Base-by-base conservation (phyloP, 2,113 vertebrate genomes). In the Emydura subglobosa region DNA sequence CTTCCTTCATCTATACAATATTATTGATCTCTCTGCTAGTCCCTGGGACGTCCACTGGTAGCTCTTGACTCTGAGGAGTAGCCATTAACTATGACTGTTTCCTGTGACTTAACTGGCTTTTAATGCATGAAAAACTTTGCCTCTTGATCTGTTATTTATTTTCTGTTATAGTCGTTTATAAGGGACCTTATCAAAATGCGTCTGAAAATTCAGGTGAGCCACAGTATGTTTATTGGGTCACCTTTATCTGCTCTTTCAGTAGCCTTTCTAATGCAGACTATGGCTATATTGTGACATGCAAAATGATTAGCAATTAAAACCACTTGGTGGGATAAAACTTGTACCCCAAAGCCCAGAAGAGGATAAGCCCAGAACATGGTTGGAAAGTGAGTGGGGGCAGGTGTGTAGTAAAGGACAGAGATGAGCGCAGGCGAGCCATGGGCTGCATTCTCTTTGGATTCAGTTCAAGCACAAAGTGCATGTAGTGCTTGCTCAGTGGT, bases 221-320 rank as follows among this genome's bases (percentile, higher is more conserved):
- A 83, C 61, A 72, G 55, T 14, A 25, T 65, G 24, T 22, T 91
- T 86, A 84, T 31, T 88, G 72, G 24, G 74, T 89, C 65, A 87
- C 57, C 47, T 42, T 88, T 85, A 82, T 91, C 85, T 90, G 55
- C 9, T 88, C 5, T 86, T 91, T 83, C 47, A 55, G 25, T 82
- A 6, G 34, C 84, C 82, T 65, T 92, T 79, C 47, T 82, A 51
- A 79, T 51, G 88, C 24, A 57, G 47, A 54, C 47, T 84, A 29
- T 85, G 95, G 47, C 85, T 79, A 1, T 88, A 83, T 79, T 59
- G 78, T 89, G 83, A 82, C 55, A 79, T 91, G 57, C 34, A 91
- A 34, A 47, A 34, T 16, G 65, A 74, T 86, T 72, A 91, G 88
- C 74, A 89, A 51, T 79, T 81, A 89, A 87, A 92, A 92, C 76